Evolutionary conservation across 2,113 vertebrate species (phyloP).

Genomic region (Spea bombifrons): DNA sequence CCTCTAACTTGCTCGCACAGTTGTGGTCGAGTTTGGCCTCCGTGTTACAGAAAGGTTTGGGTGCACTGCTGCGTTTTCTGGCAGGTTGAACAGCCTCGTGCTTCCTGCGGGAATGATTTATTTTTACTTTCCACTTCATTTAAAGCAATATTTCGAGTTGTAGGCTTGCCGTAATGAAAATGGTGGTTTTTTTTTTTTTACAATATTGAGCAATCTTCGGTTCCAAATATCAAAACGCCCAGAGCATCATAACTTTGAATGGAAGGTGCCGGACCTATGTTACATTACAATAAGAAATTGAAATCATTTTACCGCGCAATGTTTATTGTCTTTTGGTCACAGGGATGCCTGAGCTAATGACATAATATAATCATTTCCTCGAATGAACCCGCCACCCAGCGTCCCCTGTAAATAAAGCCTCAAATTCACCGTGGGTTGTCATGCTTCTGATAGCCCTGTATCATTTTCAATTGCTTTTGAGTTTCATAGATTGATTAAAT

Average conservation of each 20-base stretch:
- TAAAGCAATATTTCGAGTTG: slow-evolving; percentile 14
- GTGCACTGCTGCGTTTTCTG: neutral
- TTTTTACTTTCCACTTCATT: slow-evolving; percentile 23
- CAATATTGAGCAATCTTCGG: neutral
- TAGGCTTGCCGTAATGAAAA: neutral
- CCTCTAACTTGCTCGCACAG: neutral
- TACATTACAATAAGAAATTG: neutral
- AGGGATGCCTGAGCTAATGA: neutral
- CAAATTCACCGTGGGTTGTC: neutral
- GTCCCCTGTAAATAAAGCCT: neutral
- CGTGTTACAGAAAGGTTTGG: neutral
- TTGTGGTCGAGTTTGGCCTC: neutral
- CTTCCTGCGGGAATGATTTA: neutral
- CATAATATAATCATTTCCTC: neutral
- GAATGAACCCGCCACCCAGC: neutral
- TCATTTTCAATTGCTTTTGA: neutral
- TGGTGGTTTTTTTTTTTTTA: neutral
- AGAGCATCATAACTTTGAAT: neutral
- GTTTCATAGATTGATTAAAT: neutral
- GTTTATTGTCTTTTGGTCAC: neutral
- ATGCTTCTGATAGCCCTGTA: neutral
- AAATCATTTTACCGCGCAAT: neutral
- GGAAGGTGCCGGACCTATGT: neutral
- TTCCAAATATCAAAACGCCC: neutral
- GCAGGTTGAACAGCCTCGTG: neutral